Evolutionary conservation across 2,113 vertebrate species (phyloP), one percentile per base, ranked within the genome.

Genomic region (Entelurus aequoreus): DNA sequence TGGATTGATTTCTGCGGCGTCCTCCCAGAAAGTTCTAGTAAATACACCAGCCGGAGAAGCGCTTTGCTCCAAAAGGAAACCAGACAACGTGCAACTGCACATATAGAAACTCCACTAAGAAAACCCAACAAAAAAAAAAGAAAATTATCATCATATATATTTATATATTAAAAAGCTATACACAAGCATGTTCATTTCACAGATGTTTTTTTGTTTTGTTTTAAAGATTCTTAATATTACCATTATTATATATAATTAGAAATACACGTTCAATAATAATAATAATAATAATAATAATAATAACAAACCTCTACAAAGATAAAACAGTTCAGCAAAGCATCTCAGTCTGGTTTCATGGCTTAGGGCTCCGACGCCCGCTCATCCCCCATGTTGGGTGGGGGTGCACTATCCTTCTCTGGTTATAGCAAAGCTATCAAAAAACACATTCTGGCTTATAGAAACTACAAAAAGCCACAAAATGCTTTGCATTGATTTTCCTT

Each of bases 111-210:
- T 93, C 92, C 92, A 88, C 93, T 93, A 95, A 92, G 92, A 95
- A 95, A 94, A 28, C 28, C 78, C 82, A 86, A 84, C 76, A 81
- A 63, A 28, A 28, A 48, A 49, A 62, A 28, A 28, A 28, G 28
- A 92, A 93, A 93, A 92, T 91, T 93, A 95, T 94, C 92, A 90
- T 90, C 88, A 91, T 89, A 90, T 90, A 91, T 90, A 90, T 91
- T 89, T 89, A 91, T 91, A 92, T 92, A 92, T 99, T 96, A 97
- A 94, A 98, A 97, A 98, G 96, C 95, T 99, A 98, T 98, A 97
- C 94, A 98, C 96, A 98, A 98, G 95, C 94, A 97, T 99, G 94
- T 98, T 98, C 96, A 99, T 97, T 98, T 99, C 95, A 98, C 96
- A 97, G 95, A 97, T 96, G 95, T 94, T 94, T 92, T 88, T 91